Evolutionary conservation across 2,888 invertebrate species (phyloP).

Genomic region (Kuschelorhynchus macadamiae): DNA sequence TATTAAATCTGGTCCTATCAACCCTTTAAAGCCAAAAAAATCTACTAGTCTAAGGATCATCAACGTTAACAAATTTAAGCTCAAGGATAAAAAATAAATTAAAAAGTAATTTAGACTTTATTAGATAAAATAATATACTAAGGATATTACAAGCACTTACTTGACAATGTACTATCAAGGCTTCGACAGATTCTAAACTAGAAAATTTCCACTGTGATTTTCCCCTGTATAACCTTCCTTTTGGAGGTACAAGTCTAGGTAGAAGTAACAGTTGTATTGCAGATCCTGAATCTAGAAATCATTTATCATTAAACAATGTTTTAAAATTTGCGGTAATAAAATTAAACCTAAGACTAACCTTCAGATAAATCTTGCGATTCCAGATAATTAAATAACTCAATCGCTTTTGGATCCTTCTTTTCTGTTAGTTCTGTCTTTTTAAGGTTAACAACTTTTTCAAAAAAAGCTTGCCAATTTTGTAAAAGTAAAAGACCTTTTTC

Average conservation of each 20-base stretch:
- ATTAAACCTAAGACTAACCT: not conserved
- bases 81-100: too few relatives aligned
- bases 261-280: not conserved
- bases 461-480: not conserved
- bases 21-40: too few relatives aligned
- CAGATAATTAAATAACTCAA: not conserved
- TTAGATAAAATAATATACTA: too few relatives aligned
- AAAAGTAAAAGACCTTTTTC: not conserved
- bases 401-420: not conserved
- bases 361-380: not conserved
- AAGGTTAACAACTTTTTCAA: not conserved
- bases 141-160: not conserved
- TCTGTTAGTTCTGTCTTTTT: not conserved
- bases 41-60: too few relatives aligned
- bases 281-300: not conserved
- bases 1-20: too few relatives aligned
- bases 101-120: too few relatives aligned
- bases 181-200: not conserved
- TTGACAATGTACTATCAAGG: not conserved
- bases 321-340: not conserved
- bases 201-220: constrained; percentile 5
- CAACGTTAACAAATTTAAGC: too few relatives aligned
- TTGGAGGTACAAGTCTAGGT: not conserved
- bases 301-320: not conserved
- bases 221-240: not conserved